Conservation (phyloP, 2,113 vertebrate species). For the Sakesphorus luctuosus region DNA sequence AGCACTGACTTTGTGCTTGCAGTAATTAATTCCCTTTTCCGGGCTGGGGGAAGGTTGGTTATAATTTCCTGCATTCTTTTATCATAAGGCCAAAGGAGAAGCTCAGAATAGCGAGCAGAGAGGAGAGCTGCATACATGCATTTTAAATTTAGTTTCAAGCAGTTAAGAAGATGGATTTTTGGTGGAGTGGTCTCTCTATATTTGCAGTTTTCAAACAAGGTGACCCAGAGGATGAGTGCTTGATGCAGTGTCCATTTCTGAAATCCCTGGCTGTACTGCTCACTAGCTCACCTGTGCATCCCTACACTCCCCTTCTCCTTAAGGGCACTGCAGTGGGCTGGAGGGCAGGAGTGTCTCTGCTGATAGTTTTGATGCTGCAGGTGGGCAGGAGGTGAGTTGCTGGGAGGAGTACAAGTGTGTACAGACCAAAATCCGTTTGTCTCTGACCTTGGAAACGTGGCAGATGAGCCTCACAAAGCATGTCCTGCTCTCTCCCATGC, state of each 20-base stretch:
- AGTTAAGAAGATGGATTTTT: conserved; percentile 10
- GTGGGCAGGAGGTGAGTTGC: not conserved
- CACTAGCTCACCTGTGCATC: not conserved
- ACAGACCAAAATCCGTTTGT: not conserved
- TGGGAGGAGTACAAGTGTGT: not conserved
- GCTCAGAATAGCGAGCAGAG: conserved; percentile 38
- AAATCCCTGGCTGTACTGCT: not conserved
- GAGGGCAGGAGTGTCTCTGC: not conserved
- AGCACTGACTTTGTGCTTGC: conserved; percentile 60
- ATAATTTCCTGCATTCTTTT: conserved; percentile 69
- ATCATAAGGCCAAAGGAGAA: conserved; percentile 66
- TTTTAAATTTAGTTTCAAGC: not conserved
- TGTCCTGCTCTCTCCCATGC: not conserved
- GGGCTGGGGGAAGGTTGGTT: conserved; percentile 53
- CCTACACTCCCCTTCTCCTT: too few species aligned
- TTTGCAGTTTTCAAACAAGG: not conserved
- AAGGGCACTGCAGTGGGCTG: not conserved
- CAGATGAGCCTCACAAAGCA: not conserved
- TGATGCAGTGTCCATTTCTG: not conserved
- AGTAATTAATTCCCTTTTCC: conserved; percentile 70
- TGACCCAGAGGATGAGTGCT: not conserved
- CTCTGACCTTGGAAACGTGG: not conserved
- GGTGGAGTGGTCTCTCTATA: not conserved
- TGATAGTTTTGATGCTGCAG: not conserved
- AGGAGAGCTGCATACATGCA: conserved; percentile 30